A percentile compares a stretch with the other conserved stretches of the same genome.
phyloP scores from a whole-genome alignment of 1,140 invertebrate species.

The Drosophila mojavensis region DNA sequence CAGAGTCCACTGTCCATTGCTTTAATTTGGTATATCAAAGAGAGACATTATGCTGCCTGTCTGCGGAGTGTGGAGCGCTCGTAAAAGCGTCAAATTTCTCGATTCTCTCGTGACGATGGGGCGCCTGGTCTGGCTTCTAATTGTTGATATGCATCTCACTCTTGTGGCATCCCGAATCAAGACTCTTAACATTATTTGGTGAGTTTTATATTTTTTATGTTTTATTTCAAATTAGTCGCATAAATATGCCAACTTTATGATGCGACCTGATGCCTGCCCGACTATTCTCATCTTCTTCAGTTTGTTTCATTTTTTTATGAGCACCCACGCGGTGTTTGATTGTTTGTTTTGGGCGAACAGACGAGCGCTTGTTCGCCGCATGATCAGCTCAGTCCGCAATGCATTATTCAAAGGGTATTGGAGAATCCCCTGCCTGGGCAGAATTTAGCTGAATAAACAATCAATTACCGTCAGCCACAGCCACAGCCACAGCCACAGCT shows the following conservation, averaged over 20 bases:
- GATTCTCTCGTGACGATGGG: conserved; percentile 63
- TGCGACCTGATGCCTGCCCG: conserved; percentile 43
- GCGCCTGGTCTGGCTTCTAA: conserved; percentile 58
- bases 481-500: conserved; percentile 7
- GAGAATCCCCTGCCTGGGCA: conserved; percentile 47
- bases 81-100: conserved; percentile 83
- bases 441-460: conserved; percentile 68
- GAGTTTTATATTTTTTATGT: conserved; percentile 69
- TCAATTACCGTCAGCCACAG: conserved; percentile 64
- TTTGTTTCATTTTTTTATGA: conserved; percentile 39
- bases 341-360: conserved; percentile 48
- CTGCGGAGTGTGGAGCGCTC: conserved; percentile 37
- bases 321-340: conserved; percentile 71
- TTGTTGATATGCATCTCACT: conserved; percentile 76
- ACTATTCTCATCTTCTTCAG: not conserved
- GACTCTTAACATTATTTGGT: conserved; percentile 81
- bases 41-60: conserved; percentile 77
- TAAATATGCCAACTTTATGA: conserved; percentile 78
- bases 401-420: conserved; percentile 59
- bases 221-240: conserved; percentile 80
- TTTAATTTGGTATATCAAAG: conserved; percentile 81
- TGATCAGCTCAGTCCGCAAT: conserved; percentile 24
- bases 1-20: conserved; percentile 50
- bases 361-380: conserved; percentile 15
- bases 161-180: conserved; percentile 18